Evolutionary conservation across 2,113 vertebrate genomes (phyloP), one percentile per base, ranked within the genome.

Genomic region (Chitala chitala): DNA sequence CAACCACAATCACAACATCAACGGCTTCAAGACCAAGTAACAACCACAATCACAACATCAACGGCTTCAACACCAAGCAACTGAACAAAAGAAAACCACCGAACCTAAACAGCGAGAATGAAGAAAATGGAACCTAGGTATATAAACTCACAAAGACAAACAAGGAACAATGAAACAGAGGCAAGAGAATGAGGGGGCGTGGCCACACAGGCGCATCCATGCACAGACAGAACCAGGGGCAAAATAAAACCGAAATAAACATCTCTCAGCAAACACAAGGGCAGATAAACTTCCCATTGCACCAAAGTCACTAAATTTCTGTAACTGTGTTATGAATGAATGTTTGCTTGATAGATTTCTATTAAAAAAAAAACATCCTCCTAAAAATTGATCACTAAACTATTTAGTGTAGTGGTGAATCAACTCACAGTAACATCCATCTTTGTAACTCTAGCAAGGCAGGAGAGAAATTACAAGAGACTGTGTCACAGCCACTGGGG

Each of bases 331-430:
- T 26, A 15, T 12, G 89, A 86, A 80, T 78, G 73, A 70, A 84
- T 84, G 87, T 81, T 83, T 81, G 76, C 85, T 87, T 86, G 86
- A 88, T 89, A 84, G 85, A 82, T 82, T 77, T 71, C 75, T 69
- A 77, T 83, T 77, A 84, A 78, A 74, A 73, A 51, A 55, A 69
- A 84, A 85, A 87, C 24, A 85, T 78, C 84, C 80, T 76, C 84
- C 80, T 76, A 87, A 85, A 88, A 89, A 89, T 82, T 84, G 84
- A 89, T 86, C 84, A 86, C 78, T 82, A 77, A 78, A 85, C 86
- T 86, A 87, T 77, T 84, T 90, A 91, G 89, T 87, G 88, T 89
- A 88, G 85, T 82, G 79, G 80, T 81, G 81, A 89, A 88, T 89
- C 85, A 79, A 89, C 90, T 80, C 84, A 82, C 87, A 86, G 82